A percentile compares a stretch with the other conserved stretches of the same genome.
Evolutionary conservation across 2,113 vertebrate genomes (phyloP).

Genomic region (Terrapene triunguis): DNA sequence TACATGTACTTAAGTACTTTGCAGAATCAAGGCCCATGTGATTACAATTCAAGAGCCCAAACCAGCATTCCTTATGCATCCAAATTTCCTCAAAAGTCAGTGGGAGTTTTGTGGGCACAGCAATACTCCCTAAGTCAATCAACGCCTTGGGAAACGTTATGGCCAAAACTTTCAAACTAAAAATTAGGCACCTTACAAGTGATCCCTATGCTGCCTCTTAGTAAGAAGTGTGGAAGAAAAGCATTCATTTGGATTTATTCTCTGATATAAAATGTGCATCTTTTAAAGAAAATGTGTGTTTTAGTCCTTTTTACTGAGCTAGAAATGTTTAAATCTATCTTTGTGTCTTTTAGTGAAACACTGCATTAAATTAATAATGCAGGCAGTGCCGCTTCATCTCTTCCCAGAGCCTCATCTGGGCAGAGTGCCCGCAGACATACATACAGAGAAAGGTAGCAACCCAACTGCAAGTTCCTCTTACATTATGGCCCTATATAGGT

Average conservation of each 20-base stretch:
- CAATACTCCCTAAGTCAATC: conserved; percentile 27
- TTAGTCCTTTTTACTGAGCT: not conserved
- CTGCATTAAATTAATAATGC: not conserved
- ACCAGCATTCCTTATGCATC: conserved; percentile 49
- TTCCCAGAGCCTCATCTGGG: conserved; percentile 43
- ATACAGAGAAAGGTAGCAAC: conserved; percentile 50
- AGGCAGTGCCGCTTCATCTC: not conserved
- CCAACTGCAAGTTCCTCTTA: conserved; percentile 51
- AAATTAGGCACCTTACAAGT: conserved; percentile 16
- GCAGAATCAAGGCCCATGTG: not conserved
- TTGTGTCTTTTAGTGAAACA: not conserved
- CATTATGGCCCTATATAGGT: conserved; percentile 46
- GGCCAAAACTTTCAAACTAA: conserved; percentile 13
- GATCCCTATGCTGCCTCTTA: conserved; percentile 19
- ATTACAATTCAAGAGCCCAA: conserved; percentile 37
- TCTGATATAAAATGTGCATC: not conserved
- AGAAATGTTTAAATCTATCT: not conserved
- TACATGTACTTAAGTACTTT: conserved; percentile 29
- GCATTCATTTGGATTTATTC: conserved; percentile 47
- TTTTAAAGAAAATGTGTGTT: not conserved
- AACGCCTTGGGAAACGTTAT: conserved; percentile 20
- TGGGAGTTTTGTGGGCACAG: conserved; percentile 65
- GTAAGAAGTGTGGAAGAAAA: conserved; percentile 39
- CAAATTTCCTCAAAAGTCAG: conserved; percentile 66
- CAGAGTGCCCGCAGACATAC: conserved; percentile 39